Evolutionary conservation across 2,113 vertebrate genomes (phyloP).

Genomic region (Albula glossodonta): DNA sequence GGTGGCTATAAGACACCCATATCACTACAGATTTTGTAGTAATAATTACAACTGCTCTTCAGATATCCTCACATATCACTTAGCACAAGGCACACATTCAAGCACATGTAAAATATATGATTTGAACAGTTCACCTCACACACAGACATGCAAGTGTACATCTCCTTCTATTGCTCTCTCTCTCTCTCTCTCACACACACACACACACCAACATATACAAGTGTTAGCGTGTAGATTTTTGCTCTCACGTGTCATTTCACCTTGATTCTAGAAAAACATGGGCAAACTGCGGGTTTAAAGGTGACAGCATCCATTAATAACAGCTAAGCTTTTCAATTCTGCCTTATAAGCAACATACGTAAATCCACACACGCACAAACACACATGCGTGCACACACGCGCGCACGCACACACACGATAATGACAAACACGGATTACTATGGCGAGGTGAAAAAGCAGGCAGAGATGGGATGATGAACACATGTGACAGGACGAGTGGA

Average conservation of each 20-base stretch:
- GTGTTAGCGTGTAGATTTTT: neutral
- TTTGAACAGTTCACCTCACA: too few relatives aligned
- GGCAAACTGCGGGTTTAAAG: neutral
- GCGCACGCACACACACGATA: neutral
- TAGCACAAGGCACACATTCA: too few relatives aligned
- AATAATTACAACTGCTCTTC: too few relatives aligned
- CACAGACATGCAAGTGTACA: too few relatives aligned
- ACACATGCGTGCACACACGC: neutral
- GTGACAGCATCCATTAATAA: conserved; percentile 5
- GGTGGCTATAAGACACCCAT: too few relatives aligned
- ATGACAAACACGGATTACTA: neutral
- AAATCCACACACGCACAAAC: neutral
- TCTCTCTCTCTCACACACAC: conserved; percentile 12
- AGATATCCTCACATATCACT: too few relatives aligned
- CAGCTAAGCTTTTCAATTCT: neutral
- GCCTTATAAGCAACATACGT: neutral
- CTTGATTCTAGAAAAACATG: neutral
- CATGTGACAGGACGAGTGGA: neutral
- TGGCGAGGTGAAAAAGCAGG: neutral
- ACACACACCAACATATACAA: neutral
- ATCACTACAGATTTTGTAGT: too few relatives aligned
- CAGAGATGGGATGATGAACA: neutral
- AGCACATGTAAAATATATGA: too few relatives aligned
- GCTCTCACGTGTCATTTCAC: neutral
- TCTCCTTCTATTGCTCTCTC: too few relatives aligned